Evolutionary conservation across 2,888 invertebrate species (phyloP), one percentile per base, ranked within the genome.

Genomic region (Argyresthia goedartella): DNA sequence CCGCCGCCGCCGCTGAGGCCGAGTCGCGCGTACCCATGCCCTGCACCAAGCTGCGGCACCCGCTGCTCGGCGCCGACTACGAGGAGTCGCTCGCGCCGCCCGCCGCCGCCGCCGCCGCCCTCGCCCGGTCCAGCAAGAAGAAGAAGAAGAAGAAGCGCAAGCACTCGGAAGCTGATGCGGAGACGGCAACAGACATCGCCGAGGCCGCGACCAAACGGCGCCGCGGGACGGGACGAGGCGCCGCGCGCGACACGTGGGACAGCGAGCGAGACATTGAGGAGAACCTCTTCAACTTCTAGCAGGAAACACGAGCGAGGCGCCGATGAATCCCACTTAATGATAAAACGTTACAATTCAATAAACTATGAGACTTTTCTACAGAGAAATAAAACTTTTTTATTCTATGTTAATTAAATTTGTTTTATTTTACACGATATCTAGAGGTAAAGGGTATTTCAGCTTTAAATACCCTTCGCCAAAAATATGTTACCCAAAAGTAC

Each of bases 221-320:
- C n/a, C 42, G 42, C 42, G 11, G 10, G 9, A 6, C 11, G 36
- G 42, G 42, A 8, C 11, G 42, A 42, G 42, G 10, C 42, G 11
- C n/a, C 42, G 42, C 42, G 11, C 42, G 42, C 42, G 76, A 71
- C 50, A 68, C 67, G 1, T 82, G 82, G 84, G 81, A 76, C 7
- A 81, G 80, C 0, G 81, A 77, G 55, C 68, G 73, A 59, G 77
- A 77, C 25, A 82, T 82, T 57, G 78, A 79, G 61, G 67, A 80
- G 61, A 82, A 71, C 59, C 71, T 84, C 49, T 84, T 84, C 64
- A 76, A 72, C 58, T 81, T 75, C 66, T 81, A 64, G n/a, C 67
- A n/a, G n/a, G n/a, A n/a, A n/a, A n/a, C n/a, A n/a, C n/a, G n/a
- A n/a, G n/a, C n/a, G n/a, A n/a, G n/a, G n/a, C n/a, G n/a, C n/a